phyloP scores from a whole-genome alignment of 2,888 invertebrate species.

The Agelastica alni region DNA sequence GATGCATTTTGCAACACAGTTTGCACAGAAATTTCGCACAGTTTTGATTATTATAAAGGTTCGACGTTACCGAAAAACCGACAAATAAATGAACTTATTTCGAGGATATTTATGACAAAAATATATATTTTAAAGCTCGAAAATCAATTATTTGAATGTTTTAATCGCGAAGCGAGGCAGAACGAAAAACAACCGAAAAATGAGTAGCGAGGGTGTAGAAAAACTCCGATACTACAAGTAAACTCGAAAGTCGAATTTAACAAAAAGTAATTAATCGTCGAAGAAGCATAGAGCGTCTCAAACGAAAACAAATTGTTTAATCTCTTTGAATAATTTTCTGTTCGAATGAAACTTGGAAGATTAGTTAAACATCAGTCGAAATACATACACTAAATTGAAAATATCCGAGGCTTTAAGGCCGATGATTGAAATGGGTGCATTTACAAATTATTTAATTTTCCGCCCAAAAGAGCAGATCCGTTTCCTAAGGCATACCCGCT shows the following conservation, averaged over 20 bases:
- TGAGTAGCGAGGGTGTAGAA: too few species aligned
- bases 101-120: too few species aligned
- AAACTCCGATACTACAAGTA: too few species aligned
- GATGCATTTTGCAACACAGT: too few species aligned
- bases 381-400: slow-evolving; percentile 39
- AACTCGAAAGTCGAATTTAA: slow-evolving; percentile 8
- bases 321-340: slow-evolving; percentile 40
- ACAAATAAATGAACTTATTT: not conserved
- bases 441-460: slow-evolving; percentile 57
- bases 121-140: too few species aligned
- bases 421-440: slow-evolving; percentile 48
- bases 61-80: not conserved
- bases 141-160: too few species aligned
- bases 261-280: slow-evolving; percentile 23
- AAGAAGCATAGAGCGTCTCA: slow-evolving; percentile 21
- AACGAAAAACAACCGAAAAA: too few species aligned
- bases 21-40: too few species aligned
- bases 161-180: too few species aligned
- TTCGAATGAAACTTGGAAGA: slow-evolving; percentile 32
- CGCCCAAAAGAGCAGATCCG: slow-evolving; percentile 53
- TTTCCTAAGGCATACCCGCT: slow-evolving; percentile 51
- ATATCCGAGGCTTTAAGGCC: slow-evolving; percentile 35
- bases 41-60: too few species aligned
- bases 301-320: slow-evolving; percentile 36
- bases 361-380: slow-evolving; percentile 36